Conservation (phyloP, 2,113 vertebrate species). For the Conger conger region DNA sequence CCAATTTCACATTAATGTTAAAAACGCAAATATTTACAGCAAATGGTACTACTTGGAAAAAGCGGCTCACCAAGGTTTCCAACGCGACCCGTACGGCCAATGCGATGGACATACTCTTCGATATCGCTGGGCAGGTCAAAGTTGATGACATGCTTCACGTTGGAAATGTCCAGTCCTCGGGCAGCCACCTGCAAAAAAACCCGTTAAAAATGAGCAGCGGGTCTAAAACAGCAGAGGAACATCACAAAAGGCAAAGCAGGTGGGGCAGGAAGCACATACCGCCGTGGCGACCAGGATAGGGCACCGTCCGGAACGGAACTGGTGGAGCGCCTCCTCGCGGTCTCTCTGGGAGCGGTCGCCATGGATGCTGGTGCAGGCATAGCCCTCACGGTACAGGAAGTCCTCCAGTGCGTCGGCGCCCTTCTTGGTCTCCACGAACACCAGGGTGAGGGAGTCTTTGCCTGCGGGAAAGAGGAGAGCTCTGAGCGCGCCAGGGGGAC, state of each 20-base stretch:
- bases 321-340: constrained; percentile 91
- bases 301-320: constrained; percentile 95
- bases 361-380: constrained; percentile 96
- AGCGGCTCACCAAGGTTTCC: constrained; percentile 87
- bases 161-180: constrained; percentile 94
- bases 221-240: not conserved
- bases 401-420: constrained; percentile 93
- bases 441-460: constrained; percentile 91
- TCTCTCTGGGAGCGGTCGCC: constrained; percentile 95
- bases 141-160: constrained; percentile 97
- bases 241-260: not conserved
- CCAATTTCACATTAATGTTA: too few species aligned
- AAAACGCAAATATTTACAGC: not conserved
- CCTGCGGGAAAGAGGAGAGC: constrained; percentile 63
- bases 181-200: constrained; percentile 82
- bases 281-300: constrained; percentile 97
- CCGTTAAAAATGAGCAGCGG: not conserved
- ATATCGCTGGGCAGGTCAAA: constrained; percentile 98
- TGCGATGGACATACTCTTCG: constrained; percentile 95
- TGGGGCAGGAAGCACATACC: constrained; percentile 63
- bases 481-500: not conserved
- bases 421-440: constrained; percentile 98
- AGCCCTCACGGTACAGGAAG: constrained; percentile 93
- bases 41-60: not conserved
- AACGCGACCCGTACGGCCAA: constrained; percentile 96